Base-by-base conservation (phyloP, 2,888 invertebrate species). In the Steinernema carpocapsae region DNA sequence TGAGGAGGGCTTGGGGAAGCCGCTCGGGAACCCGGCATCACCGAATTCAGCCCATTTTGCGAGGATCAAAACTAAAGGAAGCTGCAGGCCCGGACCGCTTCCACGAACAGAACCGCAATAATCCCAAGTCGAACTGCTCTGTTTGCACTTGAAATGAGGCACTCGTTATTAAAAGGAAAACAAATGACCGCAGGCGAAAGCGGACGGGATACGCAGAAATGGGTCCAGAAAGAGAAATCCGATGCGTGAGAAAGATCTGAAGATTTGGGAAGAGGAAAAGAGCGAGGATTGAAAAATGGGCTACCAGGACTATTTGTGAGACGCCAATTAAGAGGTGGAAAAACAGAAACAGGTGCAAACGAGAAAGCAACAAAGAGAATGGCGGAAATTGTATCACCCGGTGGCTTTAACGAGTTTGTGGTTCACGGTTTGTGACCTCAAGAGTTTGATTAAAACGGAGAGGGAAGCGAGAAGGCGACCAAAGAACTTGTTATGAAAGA, bases 181-280 rank as follows among this genome's bases (percentile, higher is more conserved):
- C 48, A 19, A 48, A 48, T 48, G 48, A n/a, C 48, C 48, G 17
- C n/a, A 48, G 48, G 48, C 19, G 14, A 14, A 14, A 48, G 14
- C 3, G 48, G 7, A 10, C 10, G 10, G 37, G 10, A 37, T 37
- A 6, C 37, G 37, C 37, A 3, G 37, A 37, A 37, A 37, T 37
- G n/a, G 48, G 48, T 14, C 48, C n/a, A 48, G 48, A 14, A 48
- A 48, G 37, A n/a, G 48, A 48, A 48, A 48, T 48, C n/a, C 48
- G 48, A 48, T 48, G 19, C 48, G 48, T 48, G 48, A 48, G 48
- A 48, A 14, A 48, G 37, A 37, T 37, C 37, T 10, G 37, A 10
- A 10, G 37, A 37, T 37, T 37, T 37, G 37, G 37, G 37, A 37
- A 3, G 37, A 37, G 37, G 10, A 37, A 37, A 37, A 37, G 37